These are phyloP conservation scores for Agrochola lychnidis DNA, from an alignment of 2,888 invertebrate genomes.

Conservation along the genomic window DNA sequence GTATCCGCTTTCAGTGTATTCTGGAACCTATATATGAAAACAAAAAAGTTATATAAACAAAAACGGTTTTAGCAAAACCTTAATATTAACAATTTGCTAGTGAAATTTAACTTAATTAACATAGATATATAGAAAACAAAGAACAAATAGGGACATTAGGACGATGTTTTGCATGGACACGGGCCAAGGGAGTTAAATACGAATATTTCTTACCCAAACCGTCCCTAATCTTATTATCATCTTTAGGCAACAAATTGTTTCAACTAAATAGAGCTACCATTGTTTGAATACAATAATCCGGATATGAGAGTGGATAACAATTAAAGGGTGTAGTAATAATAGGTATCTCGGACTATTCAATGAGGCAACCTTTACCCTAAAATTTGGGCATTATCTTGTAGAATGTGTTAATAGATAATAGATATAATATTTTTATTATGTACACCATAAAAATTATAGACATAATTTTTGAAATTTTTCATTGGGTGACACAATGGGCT, in stretches of 20 bases:
- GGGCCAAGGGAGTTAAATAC: constrained; percentile 47
- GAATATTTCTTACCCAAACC: constrained; percentile 59
- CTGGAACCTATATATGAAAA: not conserved
- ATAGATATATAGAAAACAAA: constrained; percentile 43
- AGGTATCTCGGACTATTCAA: constrained; percentile 56
- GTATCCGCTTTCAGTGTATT: no score
- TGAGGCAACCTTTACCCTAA: constrained; percentile 43
- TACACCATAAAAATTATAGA: no score
- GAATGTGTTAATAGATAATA: constrained; percentile 6
- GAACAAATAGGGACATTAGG: constrained; percentile 41
- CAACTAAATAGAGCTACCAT: constrained; percentile 53
- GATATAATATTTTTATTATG: no score
- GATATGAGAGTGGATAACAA: constrained; percentile 61
- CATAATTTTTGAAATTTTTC: no score
- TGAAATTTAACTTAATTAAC: constrained; percentile 14
- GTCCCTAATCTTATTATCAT: constrained; percentile 62
- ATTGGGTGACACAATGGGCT: no score
- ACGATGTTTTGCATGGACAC: constrained; percentile 13
- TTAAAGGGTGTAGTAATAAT: constrained; percentile 53
- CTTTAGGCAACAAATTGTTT: constrained; percentile 58
- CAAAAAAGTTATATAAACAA: not conserved
- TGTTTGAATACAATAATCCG: constrained; percentile 63
- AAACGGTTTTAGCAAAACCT: not conserved
- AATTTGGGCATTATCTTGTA: constrained; percentile 22
- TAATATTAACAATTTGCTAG: not conserved